Base-by-base conservation (phyloP, 2,797 vertebrate genomes). In the Alca torda region DNA sequence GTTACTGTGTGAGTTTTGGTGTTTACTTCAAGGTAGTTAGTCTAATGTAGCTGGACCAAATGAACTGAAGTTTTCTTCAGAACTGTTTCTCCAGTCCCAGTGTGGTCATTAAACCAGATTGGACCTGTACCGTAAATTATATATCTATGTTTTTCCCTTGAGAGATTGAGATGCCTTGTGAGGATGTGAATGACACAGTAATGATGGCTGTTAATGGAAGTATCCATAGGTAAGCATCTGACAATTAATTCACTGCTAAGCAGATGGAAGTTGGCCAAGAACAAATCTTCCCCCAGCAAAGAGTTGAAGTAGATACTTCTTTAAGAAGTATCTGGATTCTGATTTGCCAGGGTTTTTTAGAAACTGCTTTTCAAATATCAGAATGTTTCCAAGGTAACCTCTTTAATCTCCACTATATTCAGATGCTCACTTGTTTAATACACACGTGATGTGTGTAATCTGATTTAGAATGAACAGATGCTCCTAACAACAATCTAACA, bases 351-450 rank as follows among this genome's bases (percentile, higher is more conserved):
- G 13, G 1, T 30, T 51, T 70, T 89, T 77, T 88, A 85, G 73
- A 83, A 95, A 69, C 65, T 59, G 41, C 7, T 87, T 89, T 94
- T 91, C 64, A 73, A 83, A 67, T 74, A 83, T 9, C 39, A 56
- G 73, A 72, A 83, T 94, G 75, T 90, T 93, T 93, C 86, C 84
- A 88, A 89, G 86, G 90, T 91, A 97, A 89, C 91, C 75, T 84
- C 64, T 87, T 93, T 75, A 84, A 75, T 93, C 50, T 69, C 61
- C n/a, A 39, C 35, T 83, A 11, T 73, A 64, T 83, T 94, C 50
- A 83, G 72, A 73, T 91, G 51, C 70, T 93, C 48, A 30, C 56
- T 93, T 79, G 46, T 70, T 96, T 83, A 94, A 87, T 89, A 73
- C n/a, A 82, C 43, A 41, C 6, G 4, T 43, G 50, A 50, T 0